A percentile compares a stretch with the other conserved stretches of the same genome.
Evolutionary conservation across 2,797 vertebrate genomes (phyloP).

Genomic region (Thaleichthys pacificus): DNA sequence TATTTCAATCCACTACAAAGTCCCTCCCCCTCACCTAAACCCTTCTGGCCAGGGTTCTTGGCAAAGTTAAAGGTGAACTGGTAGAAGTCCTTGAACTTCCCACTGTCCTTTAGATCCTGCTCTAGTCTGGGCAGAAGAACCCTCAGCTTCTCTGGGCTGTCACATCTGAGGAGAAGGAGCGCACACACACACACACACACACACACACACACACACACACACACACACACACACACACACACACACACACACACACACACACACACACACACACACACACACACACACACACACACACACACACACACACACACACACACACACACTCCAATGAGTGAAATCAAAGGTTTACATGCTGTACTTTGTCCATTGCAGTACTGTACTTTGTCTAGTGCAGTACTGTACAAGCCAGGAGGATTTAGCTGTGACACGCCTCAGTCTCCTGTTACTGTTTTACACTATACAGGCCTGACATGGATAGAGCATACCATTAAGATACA

Average conservation of each 20-base stretch:
- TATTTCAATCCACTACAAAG: no score
- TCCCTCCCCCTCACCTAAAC: slow-evolving; percentile 81
- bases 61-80: slow-evolving; percentile 98
- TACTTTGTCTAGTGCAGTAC: background rate
- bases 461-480: slow-evolving; percentile 36
- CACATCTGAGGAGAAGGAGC: slow-evolving; percentile 78
- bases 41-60: slow-evolving; percentile 97
- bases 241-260: slow-evolving; percentile 19
- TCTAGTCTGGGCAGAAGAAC: slow-evolving; percentile 89
- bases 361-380: background rate
- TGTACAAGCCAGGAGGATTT: slow-evolving; percentile 25
- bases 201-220: slow-evolving; percentile 23
- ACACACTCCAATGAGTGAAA: slow-evolving; percentile 12
- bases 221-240: slow-evolving; percentile 19
- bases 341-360: background rate
- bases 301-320: background rate
- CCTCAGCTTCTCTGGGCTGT: slow-evolving; percentile 92
- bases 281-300: background rate
- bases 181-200: slow-evolving; percentile 19
- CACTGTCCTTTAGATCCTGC: slow-evolving; percentile 91
- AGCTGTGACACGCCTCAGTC: slow-evolving; percentile 30
- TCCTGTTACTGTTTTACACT: slow-evolving; percentile 38
- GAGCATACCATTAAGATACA: slow-evolving; percentile 52
- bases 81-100: slow-evolving; percentile 97
- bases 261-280: no score